Base-by-base conservation (phyloP, 2,797 vertebrate genomes). In the Malacoctenus gilli region DNA sequence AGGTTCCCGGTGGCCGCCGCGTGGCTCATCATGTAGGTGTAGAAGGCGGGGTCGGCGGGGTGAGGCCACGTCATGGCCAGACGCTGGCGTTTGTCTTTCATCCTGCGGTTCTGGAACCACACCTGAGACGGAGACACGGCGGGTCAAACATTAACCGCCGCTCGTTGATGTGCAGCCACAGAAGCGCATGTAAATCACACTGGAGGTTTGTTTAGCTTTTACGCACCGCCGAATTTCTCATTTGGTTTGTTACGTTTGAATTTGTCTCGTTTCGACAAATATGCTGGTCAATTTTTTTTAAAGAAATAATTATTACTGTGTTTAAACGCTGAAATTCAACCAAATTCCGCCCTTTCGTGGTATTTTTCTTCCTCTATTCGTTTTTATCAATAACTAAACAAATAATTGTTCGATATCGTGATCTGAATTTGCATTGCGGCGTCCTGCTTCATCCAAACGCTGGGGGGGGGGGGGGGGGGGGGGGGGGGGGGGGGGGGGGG, bases 21-120 rank as follows among this genome's bases (percentile, higher is more conserved):
- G 74, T 99, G 97, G 90, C 95, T 97, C 96, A 99, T 96, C 97
- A 99, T 98, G 89, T 99, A 99, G 51, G 95, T 97, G 82, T 99
- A 99, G 84, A 99, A 99, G 56, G 96, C 95, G 35, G 97, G 97
- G 77, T 99, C 97, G 0, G 97, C 96, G 0, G 97, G 97, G 80
- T 98, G 97, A 59, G 96, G 96, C 97, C 96, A 99, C 19, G 96
- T 96, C 96, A 98, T 97, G 47, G 96, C 97, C 77, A 99, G 87
- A 21, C 97, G 93, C 87, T 98, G 96, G 37, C 96, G 81, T 77
- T 98, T 99, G 89, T 99, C 97, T 87, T 99, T 99, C 97, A 99
- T 99, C 77, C 97, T 89, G 59, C 97, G 94, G 91, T 99, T 99
- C 91, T 99, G 96, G 91, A 98, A 99, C 97, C 97, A 99, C 68